Conservation (phyloP, 1,140 invertebrate species). For the Aphis craccivora region DNA sequence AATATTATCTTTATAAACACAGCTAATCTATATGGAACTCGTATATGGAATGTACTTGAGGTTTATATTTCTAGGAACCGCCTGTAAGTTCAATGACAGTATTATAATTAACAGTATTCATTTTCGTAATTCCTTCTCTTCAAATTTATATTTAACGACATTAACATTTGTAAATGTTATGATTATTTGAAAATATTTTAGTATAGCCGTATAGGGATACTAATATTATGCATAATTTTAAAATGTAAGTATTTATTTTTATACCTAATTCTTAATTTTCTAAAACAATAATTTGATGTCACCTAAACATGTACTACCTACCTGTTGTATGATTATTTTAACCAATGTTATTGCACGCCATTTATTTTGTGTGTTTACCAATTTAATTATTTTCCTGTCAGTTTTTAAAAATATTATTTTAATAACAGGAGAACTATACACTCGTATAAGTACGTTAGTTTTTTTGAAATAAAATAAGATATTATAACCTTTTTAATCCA, state of each 20-base stretch:
- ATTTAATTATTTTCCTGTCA: no score
- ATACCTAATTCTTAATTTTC: neutral
- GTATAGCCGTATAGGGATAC: neutral
- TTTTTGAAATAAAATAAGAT: no score
- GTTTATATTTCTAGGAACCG: no score
- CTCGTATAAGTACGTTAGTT: no score
- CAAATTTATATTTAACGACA: neutral
- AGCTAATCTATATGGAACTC: neutral
- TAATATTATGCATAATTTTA: neutral
- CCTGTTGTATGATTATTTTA: neutral
- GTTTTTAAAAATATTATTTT: no score
- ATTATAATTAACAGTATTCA: neutral
- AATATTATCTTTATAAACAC: neutral
- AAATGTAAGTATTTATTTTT: neutral
- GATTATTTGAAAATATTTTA: no score
- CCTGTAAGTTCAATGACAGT: neutral
- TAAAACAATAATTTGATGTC: neutral
- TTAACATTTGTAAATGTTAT: neutral
- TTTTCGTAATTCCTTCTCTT: neutral
- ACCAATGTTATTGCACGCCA: neutral
- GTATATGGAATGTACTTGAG: neutral
- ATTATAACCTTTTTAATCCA: no score
- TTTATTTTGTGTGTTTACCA: no score
- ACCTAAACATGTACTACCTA: neutral
- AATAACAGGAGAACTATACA: no score